These are phyloP conservation scores for Eremobia ochroleuca DNA, from an alignment of 2,888 invertebrate species.

Conservation along the genomic window DNA sequence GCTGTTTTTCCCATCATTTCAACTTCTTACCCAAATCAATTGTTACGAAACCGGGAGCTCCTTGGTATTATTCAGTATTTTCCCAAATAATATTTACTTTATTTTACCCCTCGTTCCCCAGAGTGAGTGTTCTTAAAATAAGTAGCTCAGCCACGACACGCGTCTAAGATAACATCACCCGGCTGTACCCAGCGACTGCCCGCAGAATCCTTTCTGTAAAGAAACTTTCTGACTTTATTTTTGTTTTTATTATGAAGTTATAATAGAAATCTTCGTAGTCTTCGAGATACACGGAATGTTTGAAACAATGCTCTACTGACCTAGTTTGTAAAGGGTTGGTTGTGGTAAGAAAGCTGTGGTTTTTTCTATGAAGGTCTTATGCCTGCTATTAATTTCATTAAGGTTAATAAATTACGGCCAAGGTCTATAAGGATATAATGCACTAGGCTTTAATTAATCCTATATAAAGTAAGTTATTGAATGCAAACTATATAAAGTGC, in stretches of 20 bases:
- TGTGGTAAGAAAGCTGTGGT: too few relatives aligned
- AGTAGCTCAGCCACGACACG: conserved; percentile 36
- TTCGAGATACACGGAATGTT: conserved; percentile 29
- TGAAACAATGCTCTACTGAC: conserved; percentile 40
- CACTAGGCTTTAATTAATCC: background rate
- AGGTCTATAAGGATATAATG: background rate
- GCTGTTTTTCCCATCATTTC: background rate
- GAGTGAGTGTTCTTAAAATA: conserved; percentile 51
- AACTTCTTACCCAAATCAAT: background rate
- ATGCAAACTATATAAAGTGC: background rate
- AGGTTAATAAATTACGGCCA: background rate
- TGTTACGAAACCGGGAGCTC: background rate
- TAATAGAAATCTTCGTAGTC: conserved; percentile 36
- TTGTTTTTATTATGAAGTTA: too few relatives aligned
- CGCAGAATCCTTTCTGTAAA: conserved; percentile 51
- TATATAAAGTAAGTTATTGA: background rate
- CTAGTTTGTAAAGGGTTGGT: conserved; percentile 29
- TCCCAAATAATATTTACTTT: conserved; percentile 32
- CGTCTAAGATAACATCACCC: conserved; percentile 50
- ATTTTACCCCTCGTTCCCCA: conserved; percentile 14
- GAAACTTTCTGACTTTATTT: conserved; percentile 51
- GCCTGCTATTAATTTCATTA: too few relatives aligned
- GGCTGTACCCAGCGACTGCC: conserved; percentile 22
- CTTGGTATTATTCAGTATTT: conserved; percentile 6
- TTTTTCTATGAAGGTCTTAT: background rate